Evolutionary conservation across 2,113 vertebrate genomes (phyloP).

Genomic region (Aramus guarauna): DNA sequence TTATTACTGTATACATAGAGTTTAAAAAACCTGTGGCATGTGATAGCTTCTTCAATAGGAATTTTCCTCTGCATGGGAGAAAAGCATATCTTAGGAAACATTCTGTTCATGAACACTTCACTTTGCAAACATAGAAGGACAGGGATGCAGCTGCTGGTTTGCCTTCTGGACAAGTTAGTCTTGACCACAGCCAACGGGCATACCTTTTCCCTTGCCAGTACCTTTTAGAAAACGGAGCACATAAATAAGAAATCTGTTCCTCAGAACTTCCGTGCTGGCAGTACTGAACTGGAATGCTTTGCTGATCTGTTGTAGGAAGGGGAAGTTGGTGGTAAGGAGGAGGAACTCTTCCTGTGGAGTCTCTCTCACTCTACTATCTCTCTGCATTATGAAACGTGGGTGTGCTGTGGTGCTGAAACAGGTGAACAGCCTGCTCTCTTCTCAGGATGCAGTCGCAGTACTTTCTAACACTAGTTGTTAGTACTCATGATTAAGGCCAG

Average conservation of each 20-base stretch:
- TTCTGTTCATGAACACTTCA: slow-evolving; percentile 2
- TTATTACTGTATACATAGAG: not conserved
- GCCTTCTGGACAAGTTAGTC: not conserved
- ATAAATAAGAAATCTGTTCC: not conserved
- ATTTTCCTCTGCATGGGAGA: not conserved
- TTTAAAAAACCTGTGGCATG: not conserved
- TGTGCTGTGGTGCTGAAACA: not conserved
- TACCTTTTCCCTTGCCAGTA: slow-evolving; percentile 6
- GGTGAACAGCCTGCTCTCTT: not conserved
- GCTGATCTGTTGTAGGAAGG: not conserved
- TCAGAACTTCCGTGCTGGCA: not conserved
- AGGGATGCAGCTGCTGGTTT: slow-evolving; percentile 18
- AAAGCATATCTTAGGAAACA: not conserved
- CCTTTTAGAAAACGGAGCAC: not conserved
- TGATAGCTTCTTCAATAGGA: not conserved
- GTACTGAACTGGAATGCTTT: not conserved
- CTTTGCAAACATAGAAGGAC: not conserved
- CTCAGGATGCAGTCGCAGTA: not conserved
- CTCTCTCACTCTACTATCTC: not conserved
- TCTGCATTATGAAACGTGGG: not conserved
- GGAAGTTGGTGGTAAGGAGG: not conserved
- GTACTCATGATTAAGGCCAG: not conserved
- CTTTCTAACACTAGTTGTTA: not conserved
- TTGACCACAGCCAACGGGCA: not conserved
- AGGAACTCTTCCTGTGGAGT: not conserved